Base-by-base conservation (phyloP, 1,140 invertebrate genomes). In the Ruditapes philippinarum region DNA sequence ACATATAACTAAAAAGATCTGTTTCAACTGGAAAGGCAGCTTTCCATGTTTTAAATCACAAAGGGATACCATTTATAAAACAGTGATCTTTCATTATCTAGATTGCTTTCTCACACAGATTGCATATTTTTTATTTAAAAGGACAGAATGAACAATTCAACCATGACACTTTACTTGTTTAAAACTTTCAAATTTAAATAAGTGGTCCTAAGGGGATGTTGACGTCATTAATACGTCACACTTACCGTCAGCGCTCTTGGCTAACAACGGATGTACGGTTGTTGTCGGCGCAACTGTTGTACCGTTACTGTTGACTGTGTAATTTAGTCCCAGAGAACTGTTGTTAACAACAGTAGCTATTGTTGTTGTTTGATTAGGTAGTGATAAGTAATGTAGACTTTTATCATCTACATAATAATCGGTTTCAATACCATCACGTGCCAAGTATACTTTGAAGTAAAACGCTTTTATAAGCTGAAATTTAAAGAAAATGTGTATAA, bases 391-490 rank as follows among this genome's bases (percentile, higher is more conserved):
- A 33, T 88, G 54, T 38, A 88, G 76, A 68, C 40, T 19, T 36
- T 65, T 78, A 19, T 65, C 38, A 14, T 49, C 49, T 19, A 11
- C 45, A 3, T 25, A 33, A 70, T 79, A 88, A 31, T 79, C 79
- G 88, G 84, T 91, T 88, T 80, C 92, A 57, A 22, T 73, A 22
- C 91, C 91, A 36, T 68, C 97, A 86, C 98, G 97, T 90, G 97
- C 96, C 94, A 97, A 97, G 96, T 98, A 99, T 54, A 98, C 97
- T 94, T 98, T 97, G 93, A 97, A 98, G 96, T 99, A 99, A 96
- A 99, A 99, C 91, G 97, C 97, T 95, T 98, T 97, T 92, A 99
- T 99, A 95, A 98, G 98, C 96, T 98, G 96, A 22, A 96, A 96
- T 76, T 80, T 91, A 92, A 91, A 91, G 33, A 57, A 62, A 84